Conservation (phyloP, 2,797 vertebrate genomes). For the Jordanella pulchra region DNA sequence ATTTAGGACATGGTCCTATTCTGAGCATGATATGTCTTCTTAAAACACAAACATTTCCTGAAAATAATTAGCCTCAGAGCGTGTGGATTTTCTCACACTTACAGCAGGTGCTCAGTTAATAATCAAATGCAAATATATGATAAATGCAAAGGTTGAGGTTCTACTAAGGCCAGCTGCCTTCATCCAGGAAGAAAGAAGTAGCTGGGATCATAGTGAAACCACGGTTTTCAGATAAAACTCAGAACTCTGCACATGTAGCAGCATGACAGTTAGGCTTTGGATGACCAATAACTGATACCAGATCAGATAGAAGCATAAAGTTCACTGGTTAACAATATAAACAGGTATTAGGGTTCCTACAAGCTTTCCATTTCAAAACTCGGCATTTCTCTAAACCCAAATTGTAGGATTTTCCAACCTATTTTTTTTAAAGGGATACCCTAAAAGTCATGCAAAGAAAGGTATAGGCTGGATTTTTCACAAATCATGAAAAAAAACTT, state of each 20-base stretch:
- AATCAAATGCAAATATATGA: slow-evolving; percentile 40
- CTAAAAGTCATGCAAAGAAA: not conserved
- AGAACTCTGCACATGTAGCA: not conserved
- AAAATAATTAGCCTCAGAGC: not conserved
- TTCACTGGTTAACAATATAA: not conserved
- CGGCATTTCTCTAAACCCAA: not conserved
- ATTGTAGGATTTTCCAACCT: not conserved
- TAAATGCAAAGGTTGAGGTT: slow-evolving; percentile 45
- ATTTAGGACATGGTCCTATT: not conserved
- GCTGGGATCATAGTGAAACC: not conserved
- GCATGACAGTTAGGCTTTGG: not conserved
- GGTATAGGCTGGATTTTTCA: not conserved
- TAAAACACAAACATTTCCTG: not conserved
- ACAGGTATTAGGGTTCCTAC: not conserved
- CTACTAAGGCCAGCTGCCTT: not conserved
- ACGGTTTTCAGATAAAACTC: slow-evolving; percentile 20
- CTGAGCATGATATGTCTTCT: not conserved
- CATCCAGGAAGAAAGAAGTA: not conserved
- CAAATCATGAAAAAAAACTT: not conserved
- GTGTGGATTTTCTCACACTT: too few species aligned
- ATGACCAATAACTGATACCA: not conserved
- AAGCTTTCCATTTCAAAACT: not conserved
- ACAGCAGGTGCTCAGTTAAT: not conserved
- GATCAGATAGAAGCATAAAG: not conserved
- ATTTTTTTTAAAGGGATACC: not conserved